phyloP scores from a whole-genome alignment of 2,797 vertebrate species.

The Acanthurus tractus region DNA sequence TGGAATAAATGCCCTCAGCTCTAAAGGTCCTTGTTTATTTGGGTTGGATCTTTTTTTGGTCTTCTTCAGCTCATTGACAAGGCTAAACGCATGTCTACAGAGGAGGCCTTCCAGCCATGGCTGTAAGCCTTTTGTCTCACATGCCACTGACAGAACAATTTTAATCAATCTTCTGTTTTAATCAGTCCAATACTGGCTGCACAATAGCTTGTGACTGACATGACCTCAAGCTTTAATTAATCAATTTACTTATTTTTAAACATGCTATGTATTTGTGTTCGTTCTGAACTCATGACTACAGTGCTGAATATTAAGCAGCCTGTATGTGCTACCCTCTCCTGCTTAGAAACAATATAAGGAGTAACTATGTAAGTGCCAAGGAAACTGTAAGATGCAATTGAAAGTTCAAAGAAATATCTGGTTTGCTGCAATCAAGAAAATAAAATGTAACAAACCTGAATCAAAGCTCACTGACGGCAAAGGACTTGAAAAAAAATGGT shows the following conservation, averaged over 20 bases:
- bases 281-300: neutral
- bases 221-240: neutral
- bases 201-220: neutral
- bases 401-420: neutral
- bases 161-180: neutral
- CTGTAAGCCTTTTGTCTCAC: neutral
- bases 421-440: neutral
- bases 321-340: neutral
- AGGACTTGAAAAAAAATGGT: neutral
- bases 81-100: neutral
- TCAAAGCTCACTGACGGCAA: neutral
- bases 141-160: neutral
- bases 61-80: neutral
- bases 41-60: too few relatives aligned
- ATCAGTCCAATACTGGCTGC: neutral
- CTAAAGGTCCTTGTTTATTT: neutral
- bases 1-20: neutral
- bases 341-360: neutral
- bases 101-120: neutral
- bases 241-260: neutral
- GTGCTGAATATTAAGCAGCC: too few relatives aligned
- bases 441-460: neutral
- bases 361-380: neutral
- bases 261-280: neutral
- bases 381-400: neutral